Percentiles rank a stretch among this genome's conserved stretches.
phyloP scores from a whole-genome alignment of 2,113 vertebrate species.

The Ardeotis arabs region DNA sequence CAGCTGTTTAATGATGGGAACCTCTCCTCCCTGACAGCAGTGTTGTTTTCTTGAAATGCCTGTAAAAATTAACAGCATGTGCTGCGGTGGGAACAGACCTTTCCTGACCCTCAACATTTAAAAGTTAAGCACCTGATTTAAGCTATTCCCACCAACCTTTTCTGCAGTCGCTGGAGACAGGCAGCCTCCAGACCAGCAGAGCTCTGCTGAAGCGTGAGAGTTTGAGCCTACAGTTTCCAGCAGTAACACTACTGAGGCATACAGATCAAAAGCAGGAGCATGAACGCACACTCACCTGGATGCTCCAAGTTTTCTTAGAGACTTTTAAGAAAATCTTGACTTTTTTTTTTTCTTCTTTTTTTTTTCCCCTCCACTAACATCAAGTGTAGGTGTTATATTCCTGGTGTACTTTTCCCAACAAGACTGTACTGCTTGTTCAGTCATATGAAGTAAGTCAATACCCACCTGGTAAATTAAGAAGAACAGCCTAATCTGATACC shows the following conservation, averaged over 20 bases:
- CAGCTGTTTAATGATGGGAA: neutral
- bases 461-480: neutral
- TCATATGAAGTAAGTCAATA: neutral
- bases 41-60: neutral
- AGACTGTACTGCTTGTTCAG: neutral
- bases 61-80: neutral
- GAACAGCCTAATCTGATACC: neutral
- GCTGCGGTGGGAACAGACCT: neutral
- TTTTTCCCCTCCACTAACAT: neutral
- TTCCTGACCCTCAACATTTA: neutral
- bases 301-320: neutral
- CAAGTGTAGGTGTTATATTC: neutral
- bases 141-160: neutral
- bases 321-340: neutral
- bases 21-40: neutral
- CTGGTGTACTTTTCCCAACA: neutral
- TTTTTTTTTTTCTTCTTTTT: neutral
- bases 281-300: neutral
- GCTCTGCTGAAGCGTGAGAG: neutral
- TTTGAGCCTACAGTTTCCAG: neutral
- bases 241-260: neutral
- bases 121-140: constrained; percentile 12
- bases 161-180: neutral
- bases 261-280: neutral
- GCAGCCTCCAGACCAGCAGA: neutral